Conservation (phyloP, 2,888 invertebrate genomes). For the Ennomos quercinarius region DNA sequence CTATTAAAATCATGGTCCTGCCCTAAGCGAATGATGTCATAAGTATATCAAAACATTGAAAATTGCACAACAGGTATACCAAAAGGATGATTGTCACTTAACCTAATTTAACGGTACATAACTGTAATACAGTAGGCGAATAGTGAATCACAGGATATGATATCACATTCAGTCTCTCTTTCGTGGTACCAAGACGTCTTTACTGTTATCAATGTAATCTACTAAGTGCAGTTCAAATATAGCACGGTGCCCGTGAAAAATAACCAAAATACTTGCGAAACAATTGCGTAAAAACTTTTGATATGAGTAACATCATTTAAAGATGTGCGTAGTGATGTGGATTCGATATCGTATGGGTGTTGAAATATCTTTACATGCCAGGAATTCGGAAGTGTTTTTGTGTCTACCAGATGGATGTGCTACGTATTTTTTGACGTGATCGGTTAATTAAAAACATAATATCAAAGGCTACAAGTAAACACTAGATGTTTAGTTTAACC, state of each 20-base stretch:
- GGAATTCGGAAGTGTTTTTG: not conserved
- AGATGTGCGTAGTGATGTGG: slow-evolving; percentile 1
- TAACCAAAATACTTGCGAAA: slow-evolving; percentile 41
- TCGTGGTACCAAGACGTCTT: slow-evolving; percentile 64
- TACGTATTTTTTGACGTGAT: slow-evolving; percentile 1
- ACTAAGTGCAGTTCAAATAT: slow-evolving; percentile 71
- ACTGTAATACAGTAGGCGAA: slow-evolving; percentile 56
- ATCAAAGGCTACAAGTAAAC: slow-evolving; percentile 14
- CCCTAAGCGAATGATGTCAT: not conserved
- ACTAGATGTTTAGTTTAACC: slow-evolving; percentile 45
- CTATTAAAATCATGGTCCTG: not conserved
- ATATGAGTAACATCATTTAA: slow-evolving; percentile 9
- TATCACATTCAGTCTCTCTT: slow-evolving; percentile 68
- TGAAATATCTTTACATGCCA: slow-evolving; percentile 11
- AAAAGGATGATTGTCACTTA: slow-evolving; percentile 71
- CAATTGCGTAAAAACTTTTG: slow-evolving; percentile 23
- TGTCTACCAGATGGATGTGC: not conserved
- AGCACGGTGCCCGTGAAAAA: slow-evolving; percentile 45
- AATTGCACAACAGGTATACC: slow-evolving; percentile 32
- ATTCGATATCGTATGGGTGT: not conserved
- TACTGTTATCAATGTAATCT: slow-evolving; percentile 60
- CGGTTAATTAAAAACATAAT: slow-evolving; percentile 19
- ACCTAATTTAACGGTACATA: slow-evolving; percentile 65
- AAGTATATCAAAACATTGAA: slow-evolving; percentile 1
- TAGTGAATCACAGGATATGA: slow-evolving; percentile 75